phyloP scores from a whole-genome alignment of 2,888 invertebrate genomes.

The Luperina nickerlii region DNA sequence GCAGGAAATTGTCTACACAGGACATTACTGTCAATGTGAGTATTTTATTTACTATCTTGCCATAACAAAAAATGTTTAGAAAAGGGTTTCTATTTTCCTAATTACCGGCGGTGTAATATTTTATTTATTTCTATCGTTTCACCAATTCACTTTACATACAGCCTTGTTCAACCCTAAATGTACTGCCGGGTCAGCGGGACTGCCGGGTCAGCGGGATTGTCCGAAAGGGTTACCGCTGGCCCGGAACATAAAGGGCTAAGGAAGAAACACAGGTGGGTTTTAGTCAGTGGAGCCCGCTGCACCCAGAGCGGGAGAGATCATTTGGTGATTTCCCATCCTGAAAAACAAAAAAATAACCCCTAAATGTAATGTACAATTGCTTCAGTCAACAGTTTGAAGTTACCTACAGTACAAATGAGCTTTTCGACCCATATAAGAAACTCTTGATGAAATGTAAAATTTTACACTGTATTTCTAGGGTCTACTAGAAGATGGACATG shows the following conservation, averaged over 20 bases:
- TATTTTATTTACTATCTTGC: not conserved
- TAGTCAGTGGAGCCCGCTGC: too few relatives aligned
- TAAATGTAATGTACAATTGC: not conserved
- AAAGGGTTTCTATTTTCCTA: not conserved
- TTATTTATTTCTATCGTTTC: not conserved
- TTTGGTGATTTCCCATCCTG: too few relatives aligned
- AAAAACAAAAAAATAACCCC: too few relatives aligned
- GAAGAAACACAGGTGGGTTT: too few relatives aligned
- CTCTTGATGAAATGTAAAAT: not conserved
- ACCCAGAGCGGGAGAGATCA: too few relatives aligned
- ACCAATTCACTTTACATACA: not conserved
- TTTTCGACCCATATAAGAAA: not conserved
- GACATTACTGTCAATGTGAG: conserved; percentile 93
- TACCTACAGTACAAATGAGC: not conserved
- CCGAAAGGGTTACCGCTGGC: too few relatives aligned
- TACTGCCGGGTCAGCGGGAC: not conserved
- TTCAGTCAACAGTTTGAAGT: not conserved
- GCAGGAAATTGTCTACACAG: conserved; percentile 92
- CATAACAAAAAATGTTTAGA: not conserved
- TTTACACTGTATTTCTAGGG: conserved; percentile 80
- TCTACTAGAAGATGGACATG: conserved; percentile 92
- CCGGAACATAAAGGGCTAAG: too few relatives aligned
- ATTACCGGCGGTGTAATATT: not conserved
- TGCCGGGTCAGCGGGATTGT: too few relatives aligned
- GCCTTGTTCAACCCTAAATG: not conserved